Evolutionary conservation across 2,888 invertebrate species (phyloP), one percentile per base, ranked within the genome.

Genomic region (Ochlodes sylvanus): DNA sequence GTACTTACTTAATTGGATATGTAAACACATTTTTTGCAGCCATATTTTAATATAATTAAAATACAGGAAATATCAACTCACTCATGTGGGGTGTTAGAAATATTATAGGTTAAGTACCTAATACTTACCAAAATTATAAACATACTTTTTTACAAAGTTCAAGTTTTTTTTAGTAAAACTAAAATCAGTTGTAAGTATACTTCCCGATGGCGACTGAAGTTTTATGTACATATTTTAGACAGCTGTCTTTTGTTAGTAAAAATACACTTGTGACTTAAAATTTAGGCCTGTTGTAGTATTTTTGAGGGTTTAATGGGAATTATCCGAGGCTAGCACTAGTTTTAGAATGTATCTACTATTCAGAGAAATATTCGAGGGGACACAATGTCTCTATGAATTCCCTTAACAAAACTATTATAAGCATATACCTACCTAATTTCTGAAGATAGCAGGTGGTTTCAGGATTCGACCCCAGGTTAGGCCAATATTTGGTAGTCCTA

Each of bases 151-250:
- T 57, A 41, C 7, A 7, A 27, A 58, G 58, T 42, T 50, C 41
- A 38, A 50, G n/a, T n/a, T n/a, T n/a, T n/a, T n/a, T n/a, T n/a
- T n/a, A n/a, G 41, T n/a, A 47, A 52, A 65, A 12, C 27, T 42
- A 5, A 27, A 52, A 58, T 58, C 41, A 38, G 58, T 66, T 58
- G 5, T 12, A 27, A 27, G 27, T 27, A 27, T 5, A 66, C 58
- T 66, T 65, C 58, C 65, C 27, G 58, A 58, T 41, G 21, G 21
- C 38, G 34, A 50, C 14, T 62, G 15, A 17, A 47, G 9, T 47
- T 47, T 17, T 15, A 15, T 17, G 0, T 38, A 12, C 10, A 38
- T 27, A 38, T 38, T 38, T 38, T 34, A 44, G n/a, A 44, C 42
- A n/a, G 15, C 7, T 44, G 15, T 44, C n/a, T 44, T 15, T 44